Base-by-base conservation (phyloP, 1,140 invertebrate species). In the Pseudachorutes palmiensis region DNA sequence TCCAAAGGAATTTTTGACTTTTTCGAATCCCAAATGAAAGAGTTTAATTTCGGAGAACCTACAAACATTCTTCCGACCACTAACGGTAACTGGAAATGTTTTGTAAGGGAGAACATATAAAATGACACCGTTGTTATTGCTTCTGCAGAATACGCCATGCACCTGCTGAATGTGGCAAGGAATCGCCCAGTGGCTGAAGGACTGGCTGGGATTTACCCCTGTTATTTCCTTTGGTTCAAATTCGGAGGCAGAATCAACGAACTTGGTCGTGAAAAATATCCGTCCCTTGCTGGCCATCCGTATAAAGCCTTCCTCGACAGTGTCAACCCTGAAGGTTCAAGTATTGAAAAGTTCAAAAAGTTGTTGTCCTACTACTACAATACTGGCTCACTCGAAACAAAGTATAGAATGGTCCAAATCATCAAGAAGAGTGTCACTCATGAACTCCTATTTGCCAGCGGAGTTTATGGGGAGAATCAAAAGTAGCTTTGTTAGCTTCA, bases 211-310 rank as follows among this genome's bases (percentile, higher is more conserved):
- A 9, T 30, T 24, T 61, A 61, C 59, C 30, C 59, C 9, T 14
- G 14, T 29, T 61, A 61, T 24, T 36, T 30, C 30, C 29, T 61
- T 24, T 61, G 59, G 59, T 30, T 32, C 30, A 5, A 61, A 61
- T 12, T 61, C 3, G 14, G 14, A 30, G 26, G 9, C 9, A 9
- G 19, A 9, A 36, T 36, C 24, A 36, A 36, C 29, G 19, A 61
- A 36, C 5, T 30, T 30, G 59, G 12, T 9, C 12, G 9, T 30
- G 2, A 9, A 19, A 5, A 58, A 12, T n/a, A n/a, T n/a, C 5
- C 12, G 28, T 12, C 28, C n/a, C 24, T 32, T 32, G 12, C 5
- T 3, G 12, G 3, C 9, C 30, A 36, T 36, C 29, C 59, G 24
- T 32, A 61, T 19, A 12, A 36, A 26, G 9, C 14, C 5, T 36